Base-by-base conservation (phyloP, 2,113 vertebrate species). In the Phrynosoma platyrhinos region DNA sequence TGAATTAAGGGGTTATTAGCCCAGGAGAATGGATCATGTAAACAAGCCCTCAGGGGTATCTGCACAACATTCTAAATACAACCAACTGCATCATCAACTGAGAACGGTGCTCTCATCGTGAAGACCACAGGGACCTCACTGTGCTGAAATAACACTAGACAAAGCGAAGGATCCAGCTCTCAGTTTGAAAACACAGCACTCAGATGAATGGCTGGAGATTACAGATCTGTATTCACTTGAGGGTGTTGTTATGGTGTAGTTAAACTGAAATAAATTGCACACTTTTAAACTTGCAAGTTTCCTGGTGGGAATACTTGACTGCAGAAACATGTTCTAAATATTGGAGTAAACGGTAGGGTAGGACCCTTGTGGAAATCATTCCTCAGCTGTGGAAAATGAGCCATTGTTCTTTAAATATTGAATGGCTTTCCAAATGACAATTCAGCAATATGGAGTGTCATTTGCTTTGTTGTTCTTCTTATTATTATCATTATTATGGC, bases 211-310 rank as follows among this genome's bases (percentile, higher is more conserved):
- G 84, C 82, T 87, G 94, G 92, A 93, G 89, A 89, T 91, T 93
- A 93, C 80, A 93, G 82, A 92, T 88, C 91, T 74, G 80, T 87
- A 93, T 92, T 80, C 91, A 92, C 87, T 91, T 93, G 91, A 94
- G 91, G 85, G 85, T 64, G 92, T 92, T 92, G 88, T 92, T 93
- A 92, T 87, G 85, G 78, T 81, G 90, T 91, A 91, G 87, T 94
- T 94, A 95, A 93, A 93, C 80, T 87, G 76, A 94, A 94, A 94
- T 93, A 94, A 93, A 95, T 91, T 85, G 91, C 86, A 77, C 58
- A 83, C 40, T 94, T 94, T 92, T 90, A 91, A 81, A 92, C 86
- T 93, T 90, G 71, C 53, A 91, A 85, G 52, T 93, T 93, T 94
- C 92, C 95, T 88, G 72, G 64, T 79, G 94, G 92, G 91, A 94